phyloP scores from a whole-genome alignment of 2,888 invertebrate species.

The Drosophila mimetica region DNA sequence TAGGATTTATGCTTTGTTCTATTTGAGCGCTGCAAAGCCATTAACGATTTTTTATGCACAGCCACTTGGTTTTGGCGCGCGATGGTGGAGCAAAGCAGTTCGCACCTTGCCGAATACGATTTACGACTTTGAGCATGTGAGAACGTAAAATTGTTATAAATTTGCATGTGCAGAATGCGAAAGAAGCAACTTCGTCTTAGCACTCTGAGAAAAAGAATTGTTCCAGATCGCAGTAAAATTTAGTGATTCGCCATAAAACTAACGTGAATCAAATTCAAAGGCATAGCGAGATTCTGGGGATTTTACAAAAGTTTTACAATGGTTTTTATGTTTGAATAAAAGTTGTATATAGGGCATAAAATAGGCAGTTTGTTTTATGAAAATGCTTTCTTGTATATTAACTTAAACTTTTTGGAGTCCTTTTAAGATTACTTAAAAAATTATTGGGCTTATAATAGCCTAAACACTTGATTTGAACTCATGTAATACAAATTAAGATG shows the following conservation, averaged over 20 bases:
- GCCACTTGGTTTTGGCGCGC: slow-evolving; percentile 55
- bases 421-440: too few species aligned
- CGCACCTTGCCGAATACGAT: slow-evolving; percentile 74
- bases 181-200: slow-evolving; percentile 14
- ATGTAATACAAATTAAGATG: too few species aligned
- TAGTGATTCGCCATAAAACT: slow-evolving; percentile 37
- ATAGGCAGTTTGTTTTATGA: neutral
- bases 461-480: too few species aligned
- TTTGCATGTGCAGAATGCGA: slow-evolving; percentile 65
- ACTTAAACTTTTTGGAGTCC: too few species aligned
- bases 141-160: slow-evolving; percentile 78
- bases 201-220: slow-evolving; percentile 26
- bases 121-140: slow-evolving; percentile 73
- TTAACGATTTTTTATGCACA: slow-evolving; percentile 77
- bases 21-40: slow-evolving; percentile 77
- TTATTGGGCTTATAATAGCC: too few species aligned
- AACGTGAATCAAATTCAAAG: slow-evolving; percentile 17
- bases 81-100: slow-evolving; percentile 60
- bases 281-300: neutral
- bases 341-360: neutral
- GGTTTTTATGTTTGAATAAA: neutral
- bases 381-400: neutral
- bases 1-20: slow-evolving; percentile 79
- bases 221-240: slow-evolving; percentile 23
- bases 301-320: neutral